A percentile compares a stretch with the other conserved stretches of the same genome.
Evolutionary conservation across 1,140 invertebrate genomes (phyloP).

Genomic region (Homarus americanus): DNA sequence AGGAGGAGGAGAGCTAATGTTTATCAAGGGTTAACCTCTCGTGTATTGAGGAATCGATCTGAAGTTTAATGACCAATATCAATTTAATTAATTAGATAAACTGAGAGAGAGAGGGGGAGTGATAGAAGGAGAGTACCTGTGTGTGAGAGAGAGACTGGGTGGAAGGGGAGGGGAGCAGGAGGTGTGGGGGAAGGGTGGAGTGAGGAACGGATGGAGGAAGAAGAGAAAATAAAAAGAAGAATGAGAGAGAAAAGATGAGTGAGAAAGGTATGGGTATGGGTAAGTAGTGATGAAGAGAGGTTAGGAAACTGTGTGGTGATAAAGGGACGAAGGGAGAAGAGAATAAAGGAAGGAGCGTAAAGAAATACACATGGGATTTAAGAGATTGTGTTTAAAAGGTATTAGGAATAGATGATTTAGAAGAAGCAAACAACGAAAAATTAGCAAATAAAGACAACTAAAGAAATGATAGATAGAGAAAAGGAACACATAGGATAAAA

Average conservation of each 20-base stretch:
- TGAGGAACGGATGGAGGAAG: not conserved
- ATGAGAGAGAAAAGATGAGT: not conserved
- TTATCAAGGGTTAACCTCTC: not conserved
- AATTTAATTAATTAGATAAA: slow-evolving; percentile 65
- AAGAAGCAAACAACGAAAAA: too few species aligned
- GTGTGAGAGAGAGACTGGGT: not conserved
- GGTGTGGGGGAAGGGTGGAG: not conserved
- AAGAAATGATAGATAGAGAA: too few species aligned
- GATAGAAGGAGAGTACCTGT: not conserved
- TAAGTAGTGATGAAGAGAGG: slow-evolving; percentile 18
- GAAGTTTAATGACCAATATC: slow-evolving; percentile 48
- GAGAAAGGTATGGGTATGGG: not conserved
- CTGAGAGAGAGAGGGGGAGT: slow-evolving; percentile 8
- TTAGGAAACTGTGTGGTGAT: not conserved
- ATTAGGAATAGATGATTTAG: too few species aligned
- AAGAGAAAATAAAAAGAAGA: not conserved
- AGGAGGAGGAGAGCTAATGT: not conserved
- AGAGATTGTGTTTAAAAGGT: too few species aligned
- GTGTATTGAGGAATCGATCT: slow-evolving; percentile 63
- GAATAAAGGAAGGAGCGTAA: not conserved
- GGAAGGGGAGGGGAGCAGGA: slow-evolving; percentile 2
- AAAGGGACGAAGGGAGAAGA: not conserved
- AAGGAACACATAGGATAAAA: too few species aligned
- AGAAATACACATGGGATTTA: not conserved
- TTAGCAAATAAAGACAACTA: too few species aligned